These are phyloP conservation scores for Orgyia antiqua DNA, from an alignment of 2,888 invertebrate species.

Conservation along the genomic window DNA sequence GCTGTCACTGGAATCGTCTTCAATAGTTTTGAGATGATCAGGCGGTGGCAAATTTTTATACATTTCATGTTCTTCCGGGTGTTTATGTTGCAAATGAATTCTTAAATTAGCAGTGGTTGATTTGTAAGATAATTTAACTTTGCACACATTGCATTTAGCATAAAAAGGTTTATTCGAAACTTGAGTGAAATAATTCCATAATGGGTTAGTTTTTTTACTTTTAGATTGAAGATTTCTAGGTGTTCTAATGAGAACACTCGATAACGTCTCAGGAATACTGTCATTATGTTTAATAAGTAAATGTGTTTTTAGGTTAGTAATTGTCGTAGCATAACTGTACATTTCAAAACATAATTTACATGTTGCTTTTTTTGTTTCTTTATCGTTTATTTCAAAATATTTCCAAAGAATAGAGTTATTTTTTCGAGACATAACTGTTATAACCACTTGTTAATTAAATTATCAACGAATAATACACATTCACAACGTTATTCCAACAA, in stretches of 20 bases:
- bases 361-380: background rate
- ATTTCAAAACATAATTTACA: conserved; percentile 1
- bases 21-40: no score
- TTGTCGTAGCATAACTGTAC: conserved; percentile 1
- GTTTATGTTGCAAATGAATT: background rate
- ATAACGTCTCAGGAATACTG: background rate
- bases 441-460: no score
- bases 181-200: conserved; percentile 4
- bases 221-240: background rate
- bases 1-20: no score
- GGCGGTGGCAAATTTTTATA: background rate
- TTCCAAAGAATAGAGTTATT: no score
- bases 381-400: conserved; percentile 5
- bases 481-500: background rate
- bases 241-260: background rate
- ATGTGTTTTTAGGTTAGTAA: conserved; percentile 7
- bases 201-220: background rate
- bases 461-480: no score
- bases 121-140: background rate
- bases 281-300: conserved; percentile 1
- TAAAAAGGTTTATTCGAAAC: background rate
- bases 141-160: conserved; percentile 4
- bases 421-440: no score
- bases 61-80: background rate
- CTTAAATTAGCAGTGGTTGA: conserved; percentile 1